These are phyloP conservation scores for Vulpes ferrilata DNA, from an alignment of 2,113 vertebrate genomes.

Conservation along the genomic window DNA sequence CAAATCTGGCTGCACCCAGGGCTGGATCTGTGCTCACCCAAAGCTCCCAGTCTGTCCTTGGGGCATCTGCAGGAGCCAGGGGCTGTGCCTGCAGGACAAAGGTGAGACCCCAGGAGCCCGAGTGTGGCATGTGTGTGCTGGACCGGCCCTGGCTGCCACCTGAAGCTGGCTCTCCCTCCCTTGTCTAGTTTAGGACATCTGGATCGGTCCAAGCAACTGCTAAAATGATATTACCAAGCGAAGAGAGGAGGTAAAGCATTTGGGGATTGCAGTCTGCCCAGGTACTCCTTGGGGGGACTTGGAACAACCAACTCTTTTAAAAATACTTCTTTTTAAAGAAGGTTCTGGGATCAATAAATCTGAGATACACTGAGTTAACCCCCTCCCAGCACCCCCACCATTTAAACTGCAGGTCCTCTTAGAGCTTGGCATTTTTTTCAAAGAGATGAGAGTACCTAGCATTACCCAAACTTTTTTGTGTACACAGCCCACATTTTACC, in stretches of 20 bases:
- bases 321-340: background rate
- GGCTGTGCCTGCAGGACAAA: background rate
- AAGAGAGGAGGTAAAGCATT: background rate
- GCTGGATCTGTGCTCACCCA: background rate
- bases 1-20: rapidly evolving
- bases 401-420: background rate
- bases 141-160: background rate
- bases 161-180: rapidly evolving
- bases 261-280: background rate
- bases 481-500: background rate
- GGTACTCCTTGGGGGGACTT: rapidly evolving
- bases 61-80: rapidly evolving
- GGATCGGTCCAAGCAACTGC: rapidly evolving
- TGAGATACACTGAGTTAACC: background rate
- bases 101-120: background rate
- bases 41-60: background rate
- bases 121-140: rapidly evolving
- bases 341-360: background rate
- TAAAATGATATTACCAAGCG: background rate
- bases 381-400: background rate
- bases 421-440: background rate
- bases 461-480: background rate
- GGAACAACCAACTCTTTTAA: background rate
- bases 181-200: background rate
- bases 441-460: background rate